Evolutionary conservation across 2,797 vertebrate genomes (phyloP).

Genomic region (Delichon dasypus): DNA sequence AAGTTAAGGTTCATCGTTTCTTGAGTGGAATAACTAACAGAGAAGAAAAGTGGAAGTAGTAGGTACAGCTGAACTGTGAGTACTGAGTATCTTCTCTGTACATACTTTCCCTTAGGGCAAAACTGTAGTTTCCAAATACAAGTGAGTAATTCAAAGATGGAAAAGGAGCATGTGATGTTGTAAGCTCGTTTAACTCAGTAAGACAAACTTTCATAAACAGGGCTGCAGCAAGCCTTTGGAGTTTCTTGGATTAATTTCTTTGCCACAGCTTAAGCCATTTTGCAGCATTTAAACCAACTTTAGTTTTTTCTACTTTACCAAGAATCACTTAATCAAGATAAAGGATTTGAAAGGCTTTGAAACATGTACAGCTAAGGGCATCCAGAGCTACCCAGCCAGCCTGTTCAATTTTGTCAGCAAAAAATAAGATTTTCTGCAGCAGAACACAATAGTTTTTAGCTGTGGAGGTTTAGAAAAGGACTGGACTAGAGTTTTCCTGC

Average conservation of each 20-base stretch:
- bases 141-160: neutral
- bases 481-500: neutral
- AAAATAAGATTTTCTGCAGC: neutral
- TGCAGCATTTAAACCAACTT: neutral
- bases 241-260: neutral
- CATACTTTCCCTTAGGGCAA: neutral
- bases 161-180: neutral
- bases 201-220: neutral
- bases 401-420: neutral
- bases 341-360: neutral
- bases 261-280: neutral
- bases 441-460: neutral
- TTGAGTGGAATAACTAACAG: neutral
- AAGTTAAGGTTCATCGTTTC: accelerated
- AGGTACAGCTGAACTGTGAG: neutral
- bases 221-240: neutral
- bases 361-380: neutral
- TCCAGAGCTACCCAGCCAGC: neutral
- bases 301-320: neutral
- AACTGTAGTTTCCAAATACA: neutral
- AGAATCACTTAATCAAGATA: neutral
- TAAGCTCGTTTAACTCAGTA: neutral
- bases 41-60: neutral
- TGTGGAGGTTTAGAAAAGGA: neutral
- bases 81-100: neutral